Evolutionary conservation across 2,797 vertebrate species (phyloP).

Genomic region (Syncerus caffer): DNA sequence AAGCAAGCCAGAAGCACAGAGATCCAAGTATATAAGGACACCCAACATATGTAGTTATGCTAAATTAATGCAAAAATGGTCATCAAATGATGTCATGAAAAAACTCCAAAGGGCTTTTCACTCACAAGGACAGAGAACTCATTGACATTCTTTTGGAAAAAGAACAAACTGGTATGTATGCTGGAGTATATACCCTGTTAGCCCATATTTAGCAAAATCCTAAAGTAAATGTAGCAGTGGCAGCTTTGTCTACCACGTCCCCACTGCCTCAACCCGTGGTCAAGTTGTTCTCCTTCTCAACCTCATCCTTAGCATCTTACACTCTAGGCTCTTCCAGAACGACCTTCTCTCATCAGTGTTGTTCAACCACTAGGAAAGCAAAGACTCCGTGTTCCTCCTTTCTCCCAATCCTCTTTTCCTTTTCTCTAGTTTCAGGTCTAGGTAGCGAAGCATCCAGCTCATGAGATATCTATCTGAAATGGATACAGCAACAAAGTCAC

Average conservation of each 20-base stretch:
- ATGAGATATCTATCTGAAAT: background rate
- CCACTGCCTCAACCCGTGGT: background rate
- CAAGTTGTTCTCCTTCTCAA: background rate
- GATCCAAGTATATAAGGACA: background rate
- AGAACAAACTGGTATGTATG: background rate
- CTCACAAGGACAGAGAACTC: constrained; percentile 19
- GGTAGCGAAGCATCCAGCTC: background rate
- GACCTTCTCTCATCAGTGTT: background rate
- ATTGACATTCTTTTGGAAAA: background rate
- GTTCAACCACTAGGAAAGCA: background rate
- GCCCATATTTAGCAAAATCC: background rate
- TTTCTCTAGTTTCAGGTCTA: background rate
- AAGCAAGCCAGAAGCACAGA: background rate
- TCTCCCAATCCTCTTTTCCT: background rate
- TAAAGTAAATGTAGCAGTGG: background rate
- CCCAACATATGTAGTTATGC: background rate
- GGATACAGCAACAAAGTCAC: background rate
- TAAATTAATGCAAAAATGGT: constrained; percentile 26
- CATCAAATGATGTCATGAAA: constrained; percentile 41
- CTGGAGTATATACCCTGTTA: background rate
- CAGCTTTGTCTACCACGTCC: background rate
- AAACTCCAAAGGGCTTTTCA: constrained; percentile 47
- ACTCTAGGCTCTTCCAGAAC: background rate
- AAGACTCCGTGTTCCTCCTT: background rate
- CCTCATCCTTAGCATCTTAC: background rate